Conservation (phyloP, 2,113 vertebrate species). For the Tyrannus savana region DNA sequence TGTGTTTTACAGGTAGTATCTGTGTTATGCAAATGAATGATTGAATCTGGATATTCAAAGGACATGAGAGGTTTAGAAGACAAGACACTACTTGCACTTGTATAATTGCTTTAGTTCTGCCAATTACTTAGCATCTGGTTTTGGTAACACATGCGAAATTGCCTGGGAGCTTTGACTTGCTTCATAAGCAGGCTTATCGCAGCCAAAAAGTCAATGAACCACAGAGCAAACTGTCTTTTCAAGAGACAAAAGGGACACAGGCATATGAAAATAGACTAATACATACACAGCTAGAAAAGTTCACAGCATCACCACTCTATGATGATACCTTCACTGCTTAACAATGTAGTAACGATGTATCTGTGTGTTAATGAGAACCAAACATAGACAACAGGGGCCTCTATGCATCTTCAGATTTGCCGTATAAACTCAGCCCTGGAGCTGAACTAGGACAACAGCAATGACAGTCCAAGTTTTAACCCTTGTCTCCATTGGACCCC, state of each 20-base stretch:
- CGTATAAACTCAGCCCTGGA: background rate
- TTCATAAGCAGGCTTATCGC: background rate
- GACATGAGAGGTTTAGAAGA: background rate
- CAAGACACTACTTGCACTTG: background rate
- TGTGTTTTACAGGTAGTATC: background rate
- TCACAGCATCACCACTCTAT: background rate
- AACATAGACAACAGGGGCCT: rapidly evolving
- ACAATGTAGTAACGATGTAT: background rate
- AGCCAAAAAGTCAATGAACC: background rate
- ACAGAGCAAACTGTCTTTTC: background rate
- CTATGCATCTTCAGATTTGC: background rate
- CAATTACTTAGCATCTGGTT: background rate
- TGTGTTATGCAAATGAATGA: background rate
- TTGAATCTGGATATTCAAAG: background rate
- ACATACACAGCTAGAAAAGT: background rate
- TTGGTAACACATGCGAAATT: background rate
- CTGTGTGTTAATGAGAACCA: background rate
- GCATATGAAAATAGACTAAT: background rate
- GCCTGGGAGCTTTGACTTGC: background rate
- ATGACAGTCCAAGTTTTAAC: background rate
- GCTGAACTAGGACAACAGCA: background rate
- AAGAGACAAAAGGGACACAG: background rate
- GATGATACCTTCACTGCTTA: background rate
- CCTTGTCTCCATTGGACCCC: background rate
- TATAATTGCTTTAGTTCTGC: background rate